These are phyloP conservation scores for Caenorhabditis zanzibari DNA, from an alignment of 2,888 invertebrate species.

Conservation along the genomic window DNA sequence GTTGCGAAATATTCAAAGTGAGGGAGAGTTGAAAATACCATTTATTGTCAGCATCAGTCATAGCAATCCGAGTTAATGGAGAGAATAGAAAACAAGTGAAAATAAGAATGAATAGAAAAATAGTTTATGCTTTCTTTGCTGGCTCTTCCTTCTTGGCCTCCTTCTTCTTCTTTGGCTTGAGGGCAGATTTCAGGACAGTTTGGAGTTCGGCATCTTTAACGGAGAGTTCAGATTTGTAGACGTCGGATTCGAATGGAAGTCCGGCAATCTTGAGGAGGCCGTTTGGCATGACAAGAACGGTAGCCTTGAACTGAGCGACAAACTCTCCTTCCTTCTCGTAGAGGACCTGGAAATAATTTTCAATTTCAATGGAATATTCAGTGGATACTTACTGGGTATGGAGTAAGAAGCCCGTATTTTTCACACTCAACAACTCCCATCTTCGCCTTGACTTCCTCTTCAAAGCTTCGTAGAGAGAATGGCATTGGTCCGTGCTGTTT, in stretches of 20 bases:
- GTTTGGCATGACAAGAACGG: slow-evolving; percentile 95
- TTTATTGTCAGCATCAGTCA: not conserved
- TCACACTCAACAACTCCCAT: slow-evolving; percentile 99
- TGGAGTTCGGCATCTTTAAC: slow-evolving; percentile 86
- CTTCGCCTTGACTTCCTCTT: slow-evolving; percentile 97
- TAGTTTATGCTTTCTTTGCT: slow-evolving; percentile 59
- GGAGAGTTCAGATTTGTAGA: slow-evolving; percentile 85
- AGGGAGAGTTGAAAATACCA: not conserved
- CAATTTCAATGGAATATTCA: not conserved
- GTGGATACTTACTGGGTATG: slow-evolving; percentile 91
- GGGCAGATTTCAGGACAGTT: slow-evolving; percentile 89
- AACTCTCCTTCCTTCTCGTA: slow-evolving; percentile 88
- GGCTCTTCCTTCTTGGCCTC: slow-evolving; percentile 59
- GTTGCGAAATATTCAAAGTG: not conserved
- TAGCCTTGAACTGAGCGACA: slow-evolving; percentile 99
- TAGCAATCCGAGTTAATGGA: slow-evolving; percentile 7
- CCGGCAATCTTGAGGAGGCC: slow-evolving; percentile 98
- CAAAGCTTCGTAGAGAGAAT: slow-evolving; percentile 90
- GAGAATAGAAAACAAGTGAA: slow-evolving; percentile 10
- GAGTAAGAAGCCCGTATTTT: slow-evolving; percentile 97
- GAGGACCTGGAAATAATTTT: slow-evolving; percentile 75
- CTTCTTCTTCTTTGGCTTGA: slow-evolving; percentile 90
- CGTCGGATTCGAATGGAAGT: slow-evolving; percentile 90
- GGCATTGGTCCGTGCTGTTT: slow-evolving; percentile 91
- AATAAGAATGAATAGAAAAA: slow-evolving; percentile 8